phyloP scores from a whole-genome alignment of 2,888 invertebrate genomes.

The Rotaria sp. region DNA sequence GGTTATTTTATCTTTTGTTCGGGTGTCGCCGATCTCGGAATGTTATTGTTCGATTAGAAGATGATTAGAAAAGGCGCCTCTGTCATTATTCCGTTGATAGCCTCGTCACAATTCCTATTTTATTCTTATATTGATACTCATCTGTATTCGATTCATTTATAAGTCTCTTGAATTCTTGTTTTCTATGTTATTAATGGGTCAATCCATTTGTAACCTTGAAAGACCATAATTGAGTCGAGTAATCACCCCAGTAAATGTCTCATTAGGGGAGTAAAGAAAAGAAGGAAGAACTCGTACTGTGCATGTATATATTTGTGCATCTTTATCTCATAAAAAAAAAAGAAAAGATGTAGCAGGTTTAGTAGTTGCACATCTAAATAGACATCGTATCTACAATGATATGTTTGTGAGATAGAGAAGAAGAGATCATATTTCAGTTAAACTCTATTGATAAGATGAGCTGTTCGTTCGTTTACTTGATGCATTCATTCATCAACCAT shows the following conservation, averaged over 20 bases:
- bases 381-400: background rate
- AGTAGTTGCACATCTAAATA: background rate
- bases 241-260: slow-evolving; percentile 8
- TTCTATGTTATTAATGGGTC: background rate
- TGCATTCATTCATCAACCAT: background rate
- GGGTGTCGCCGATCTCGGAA: background rate
- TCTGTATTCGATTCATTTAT: background rate
- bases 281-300: background rate
- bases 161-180: background rate
- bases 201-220: slow-evolving; percentile 5
- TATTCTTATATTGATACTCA: background rate
- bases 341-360: background rate
- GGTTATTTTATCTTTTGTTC: background rate
- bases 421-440: background rate
- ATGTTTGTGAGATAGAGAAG: background rate
- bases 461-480: slow-evolving; percentile 1
- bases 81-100: background rate
- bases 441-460: slow-evolving; percentile 4
- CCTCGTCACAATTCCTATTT: background rate
- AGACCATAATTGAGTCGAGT: slow-evolving; percentile 12
- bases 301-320: slow-evolving; percentile 19
- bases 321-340: slow-evolving; percentile 24
- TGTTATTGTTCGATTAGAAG: slow-evolving; percentile 5
- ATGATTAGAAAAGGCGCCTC: slow-evolving; percentile 10
- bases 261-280: slow-evolving; percentile 1